These are phyloP conservation scores for Antedon bifida DNA, from an alignment of 35 echinoderm and acorn worm genomes.

Conservation along the genomic window DNA sequence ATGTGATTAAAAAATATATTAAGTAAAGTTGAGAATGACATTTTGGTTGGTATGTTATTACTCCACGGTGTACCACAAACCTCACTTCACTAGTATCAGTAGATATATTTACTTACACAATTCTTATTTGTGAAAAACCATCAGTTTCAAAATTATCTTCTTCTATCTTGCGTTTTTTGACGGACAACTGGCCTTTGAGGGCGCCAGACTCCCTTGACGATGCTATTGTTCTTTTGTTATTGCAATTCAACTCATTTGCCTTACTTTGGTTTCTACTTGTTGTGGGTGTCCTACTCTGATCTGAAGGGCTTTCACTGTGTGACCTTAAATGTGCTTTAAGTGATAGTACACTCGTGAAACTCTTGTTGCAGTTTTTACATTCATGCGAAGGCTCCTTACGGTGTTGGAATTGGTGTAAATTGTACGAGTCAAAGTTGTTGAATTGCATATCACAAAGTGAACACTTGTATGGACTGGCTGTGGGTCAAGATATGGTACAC, in stretches of 20 bases:
- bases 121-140: conserved; percentile 30
- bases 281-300: background rate
- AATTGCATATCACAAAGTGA: conserved; percentile 24
- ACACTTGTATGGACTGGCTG: conserved; percentile 49
- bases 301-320: background rate
- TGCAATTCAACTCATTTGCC: background rate
- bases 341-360: conserved; percentile 14
- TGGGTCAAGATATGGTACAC: background rate
- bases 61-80: too few relatives aligned
- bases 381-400: conserved; percentile 1
- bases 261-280: background rate
- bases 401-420: conserved; percentile 35
- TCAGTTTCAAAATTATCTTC: conserved; percentile 23
- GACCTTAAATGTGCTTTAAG: conserved; percentile 19
- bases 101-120: conserved; percentile 17
- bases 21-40: too few relatives aligned
- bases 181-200: background rate
- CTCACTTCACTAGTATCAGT: too few relatives aligned
- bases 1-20: too few relatives aligned
- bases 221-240: background rate
- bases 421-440: conserved; percentile 8
- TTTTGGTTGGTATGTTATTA: too few relatives aligned
- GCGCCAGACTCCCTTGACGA: background rate
- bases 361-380: conserved; percentile 22
- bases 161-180: background rate